Evolutionary conservation across 1,140 invertebrate genomes (phyloP).

Genomic region (Atopsyche davidsoni): DNA sequence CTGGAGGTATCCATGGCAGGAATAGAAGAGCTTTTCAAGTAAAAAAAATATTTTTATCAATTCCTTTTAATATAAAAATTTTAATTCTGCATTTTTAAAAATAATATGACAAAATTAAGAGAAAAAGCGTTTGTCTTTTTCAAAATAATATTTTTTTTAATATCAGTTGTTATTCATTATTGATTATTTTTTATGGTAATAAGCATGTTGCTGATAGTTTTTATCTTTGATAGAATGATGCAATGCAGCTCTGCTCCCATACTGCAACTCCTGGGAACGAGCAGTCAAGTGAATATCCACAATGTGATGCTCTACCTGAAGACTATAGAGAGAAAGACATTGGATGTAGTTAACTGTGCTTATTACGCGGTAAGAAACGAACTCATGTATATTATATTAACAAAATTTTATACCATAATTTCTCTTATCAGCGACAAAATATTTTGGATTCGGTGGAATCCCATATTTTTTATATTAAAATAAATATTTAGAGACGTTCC

Average conservation of each 20-base stretch:
- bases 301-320: conserved; percentile 70
- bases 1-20: conserved; percentile 50
- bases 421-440: too few species aligned
- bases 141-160: not conserved
- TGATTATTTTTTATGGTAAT: not conserved
- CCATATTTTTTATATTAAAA: too few species aligned
- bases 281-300: conserved; percentile 56
- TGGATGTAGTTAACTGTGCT: conserved; percentile 31
- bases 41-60: too few species aligned
- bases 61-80: too few species aligned
- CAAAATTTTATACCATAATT: too few species aligned
- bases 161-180: not conserved
- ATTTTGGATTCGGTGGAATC: too few species aligned
- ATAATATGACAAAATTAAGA: not conserved
- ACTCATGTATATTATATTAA: not conserved
- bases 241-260: conserved; percentile 64
- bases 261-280: conserved; percentile 60
- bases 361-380: conserved; percentile 18
- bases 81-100: not conserved
- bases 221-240: conserved; percentile 41
- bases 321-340: conserved; percentile 57
- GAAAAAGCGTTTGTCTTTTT: not conserved
- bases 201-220: not conserved
- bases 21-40: conserved; percentile 51
- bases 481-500: too few species aligned